Conservation (phyloP, 2,797 vertebrate genomes). For the Periparus ater region DNA sequence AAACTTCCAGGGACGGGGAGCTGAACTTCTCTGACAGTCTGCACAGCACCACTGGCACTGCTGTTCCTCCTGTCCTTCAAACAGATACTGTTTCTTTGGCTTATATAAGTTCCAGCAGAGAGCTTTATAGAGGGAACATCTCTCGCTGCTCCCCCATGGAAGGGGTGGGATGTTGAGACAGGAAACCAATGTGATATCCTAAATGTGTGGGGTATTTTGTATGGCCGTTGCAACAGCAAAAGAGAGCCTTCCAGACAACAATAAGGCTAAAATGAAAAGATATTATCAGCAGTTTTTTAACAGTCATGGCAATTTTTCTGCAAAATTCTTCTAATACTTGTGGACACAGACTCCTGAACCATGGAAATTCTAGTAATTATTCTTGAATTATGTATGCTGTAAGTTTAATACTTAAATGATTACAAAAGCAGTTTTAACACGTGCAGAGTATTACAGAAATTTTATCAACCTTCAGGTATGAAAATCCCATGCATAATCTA, state of each 20-base stretch:
- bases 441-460: background rate
- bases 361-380: background rate
- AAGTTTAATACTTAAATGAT: background rate
- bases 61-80: background rate
- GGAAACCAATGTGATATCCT: background rate
- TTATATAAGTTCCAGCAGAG: background rate
- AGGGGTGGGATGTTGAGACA: background rate
- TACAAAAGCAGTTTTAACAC: background rate
- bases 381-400: background rate
- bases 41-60: background rate
- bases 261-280: background rate
- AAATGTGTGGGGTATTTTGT: background rate
- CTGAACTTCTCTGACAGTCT: background rate
- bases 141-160: background rate
- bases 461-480: background rate
- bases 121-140: background rate
- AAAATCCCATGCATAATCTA: background rate
- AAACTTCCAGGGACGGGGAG: background rate
- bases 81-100: constrained; percentile 13
- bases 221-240: background rate
- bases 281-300: background rate
- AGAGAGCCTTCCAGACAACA: background rate
- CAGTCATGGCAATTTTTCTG: background rate
- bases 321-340: background rate
- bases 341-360: background rate